Percentiles rank a stretch among this genome's conserved stretches.
These are phyloP conservation scores for Ophiothrix spiculata DNA, from an alignment of 35 echinoderm and acorn worm genomes.

Conservation along the genomic window DNA sequence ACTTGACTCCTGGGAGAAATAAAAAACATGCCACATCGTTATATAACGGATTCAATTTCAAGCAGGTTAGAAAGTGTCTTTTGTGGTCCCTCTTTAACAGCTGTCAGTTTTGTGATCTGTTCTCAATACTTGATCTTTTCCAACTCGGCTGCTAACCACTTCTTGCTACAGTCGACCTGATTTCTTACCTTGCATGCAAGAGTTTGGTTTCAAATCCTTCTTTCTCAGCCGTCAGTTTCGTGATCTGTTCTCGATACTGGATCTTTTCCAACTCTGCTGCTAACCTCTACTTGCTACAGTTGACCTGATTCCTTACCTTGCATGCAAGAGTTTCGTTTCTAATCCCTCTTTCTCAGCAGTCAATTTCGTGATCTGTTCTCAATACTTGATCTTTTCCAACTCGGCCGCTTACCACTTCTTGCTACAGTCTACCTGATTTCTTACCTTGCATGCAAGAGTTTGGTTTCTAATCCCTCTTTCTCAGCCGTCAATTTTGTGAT, in stretches of 20 bases:
- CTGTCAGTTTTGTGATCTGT: conserved; percentile 50
- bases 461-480: conserved; percentile 65
- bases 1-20: conserved; percentile 96
- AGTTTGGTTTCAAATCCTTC: conserved; percentile 74
- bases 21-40: too few relatives aligned
- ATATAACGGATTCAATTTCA: too few relatives aligned
- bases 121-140: conserved; percentile 25
- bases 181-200: conserved; percentile 92
- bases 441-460: conserved; percentile 95
- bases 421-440: conserved; percentile 77
- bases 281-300: conserved; percentile 76
- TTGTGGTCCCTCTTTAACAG: conserved; percentile 69
- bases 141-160: conserved; percentile 73
- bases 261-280: conserved; percentile 53
- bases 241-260: conserved; percentile 18
- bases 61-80: too few relatives aligned
- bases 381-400: conserved; percentile 28
- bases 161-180: conserved; percentile 73
- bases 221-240: conserved; percentile 73
- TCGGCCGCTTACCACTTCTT: conserved; percentile 70
- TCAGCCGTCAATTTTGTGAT: conserved; percentile 71
- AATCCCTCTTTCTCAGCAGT: conserved; percentile 69
- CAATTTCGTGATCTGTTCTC: conserved; percentile 50
- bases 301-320: conserved; percentile 92
- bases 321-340: conserved; percentile 84